These are phyloP conservation scores for Tortricodes alternella DNA, from an alignment of 2,888 invertebrate genomes.

Conservation along the genomic window DNA sequence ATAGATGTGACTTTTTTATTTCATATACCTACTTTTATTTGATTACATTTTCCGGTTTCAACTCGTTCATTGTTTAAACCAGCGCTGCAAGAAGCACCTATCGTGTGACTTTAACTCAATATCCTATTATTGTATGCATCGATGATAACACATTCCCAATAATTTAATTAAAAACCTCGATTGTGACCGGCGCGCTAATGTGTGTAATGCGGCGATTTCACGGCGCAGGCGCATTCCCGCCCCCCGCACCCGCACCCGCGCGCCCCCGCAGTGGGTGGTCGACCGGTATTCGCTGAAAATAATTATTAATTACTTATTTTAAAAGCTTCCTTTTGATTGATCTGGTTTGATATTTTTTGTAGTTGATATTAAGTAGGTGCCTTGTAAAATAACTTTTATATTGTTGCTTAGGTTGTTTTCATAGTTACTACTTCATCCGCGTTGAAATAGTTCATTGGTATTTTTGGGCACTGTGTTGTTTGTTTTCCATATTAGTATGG, in stretches of 20 bases:
- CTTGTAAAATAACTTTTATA: no score
- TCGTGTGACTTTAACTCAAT: no score
- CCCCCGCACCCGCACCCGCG: neutral
- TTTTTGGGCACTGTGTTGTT: no score
- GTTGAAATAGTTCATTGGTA: no score
- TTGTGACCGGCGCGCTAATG: slow-evolving; percentile 15
- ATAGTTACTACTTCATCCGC: no score
- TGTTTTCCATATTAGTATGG: no score
- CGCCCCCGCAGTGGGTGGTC: neutral
- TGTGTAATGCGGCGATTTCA: slow-evolving; percentile 28
- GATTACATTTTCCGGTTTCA: no score
- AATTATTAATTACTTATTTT: neutral
- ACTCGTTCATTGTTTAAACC: no score
- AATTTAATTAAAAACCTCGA: slow-evolving; percentile 7
- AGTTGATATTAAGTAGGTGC: neutral
- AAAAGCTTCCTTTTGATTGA: neutral
- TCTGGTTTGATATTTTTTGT: neutral
- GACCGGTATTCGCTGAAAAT: neutral
- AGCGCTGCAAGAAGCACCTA: no score
- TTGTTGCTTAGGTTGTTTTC: no score
- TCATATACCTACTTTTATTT: no score
- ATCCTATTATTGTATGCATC: neutral
- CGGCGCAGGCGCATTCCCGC: slow-evolving; percentile 6
- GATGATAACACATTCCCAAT: slow-evolving; percentile 4
- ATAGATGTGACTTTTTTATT: no score